Conservation (phyloP, 92 coral and sea anemone species). For the Siderastrea radians region DNA sequence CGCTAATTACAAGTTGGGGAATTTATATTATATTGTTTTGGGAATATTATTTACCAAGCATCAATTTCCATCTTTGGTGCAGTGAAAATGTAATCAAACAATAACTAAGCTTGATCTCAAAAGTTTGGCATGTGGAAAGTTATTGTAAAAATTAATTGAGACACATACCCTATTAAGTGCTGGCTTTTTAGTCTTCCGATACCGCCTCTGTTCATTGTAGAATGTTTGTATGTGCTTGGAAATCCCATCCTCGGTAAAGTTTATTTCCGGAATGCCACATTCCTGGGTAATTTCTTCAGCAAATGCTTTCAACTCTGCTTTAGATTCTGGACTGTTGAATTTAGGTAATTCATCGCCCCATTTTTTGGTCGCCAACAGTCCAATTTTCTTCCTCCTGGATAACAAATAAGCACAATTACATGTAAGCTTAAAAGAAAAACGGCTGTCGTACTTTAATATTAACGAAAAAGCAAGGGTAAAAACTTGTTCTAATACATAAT, state of each 20-base stretch:
- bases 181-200: constrained; percentile 36
- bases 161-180: constrained; percentile 33
- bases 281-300: constrained; percentile 45
- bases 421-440: background rate
- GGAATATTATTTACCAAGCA: constrained; percentile 26
- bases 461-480: constrained; percentile 14
- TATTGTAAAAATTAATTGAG: constrained; percentile 8
- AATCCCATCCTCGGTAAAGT: constrained; percentile 56
- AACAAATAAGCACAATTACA: background rate
- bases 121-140: constrained; percentile 21
- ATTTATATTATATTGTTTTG: constrained; percentile 37
- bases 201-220: constrained; percentile 60
- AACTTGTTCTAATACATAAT: constrained; percentile 17
- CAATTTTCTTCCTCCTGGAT: constrained; percentile 46
- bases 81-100: constrained; percentile 38
- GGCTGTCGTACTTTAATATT: constrained; percentile 5
- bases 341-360: constrained; percentile 43
- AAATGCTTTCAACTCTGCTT: constrained; percentile 51
- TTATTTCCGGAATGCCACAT: constrained; percentile 57
- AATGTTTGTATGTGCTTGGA: constrained; percentile 41
- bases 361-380: constrained; percentile 47
- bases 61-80: constrained; percentile 35
- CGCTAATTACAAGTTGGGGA: constrained; percentile 33
- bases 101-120: constrained; percentile 39
- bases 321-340: constrained; percentile 62